phyloP scores from a whole-genome alignment of 2,113 vertebrate genomes.

The Xyliphius kryptos region DNA sequence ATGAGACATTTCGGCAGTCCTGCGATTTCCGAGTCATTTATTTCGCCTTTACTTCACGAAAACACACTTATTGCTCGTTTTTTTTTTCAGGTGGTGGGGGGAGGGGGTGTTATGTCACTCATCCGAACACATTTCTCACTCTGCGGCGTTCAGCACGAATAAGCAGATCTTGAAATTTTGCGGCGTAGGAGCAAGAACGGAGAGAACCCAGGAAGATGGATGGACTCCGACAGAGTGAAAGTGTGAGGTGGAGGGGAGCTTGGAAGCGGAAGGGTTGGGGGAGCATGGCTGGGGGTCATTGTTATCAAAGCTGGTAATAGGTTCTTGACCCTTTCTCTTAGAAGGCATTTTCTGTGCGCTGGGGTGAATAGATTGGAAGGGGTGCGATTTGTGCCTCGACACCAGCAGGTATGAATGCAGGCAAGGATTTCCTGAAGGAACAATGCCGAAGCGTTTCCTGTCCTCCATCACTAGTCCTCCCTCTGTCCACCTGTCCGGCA shows the following conservation, averaged over 20 bases:
- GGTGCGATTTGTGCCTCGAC: conserved; percentile 31
- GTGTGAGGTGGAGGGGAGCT: conserved; percentile 25
- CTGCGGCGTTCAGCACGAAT: conserved; percentile 7
- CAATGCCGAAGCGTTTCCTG: conserved; percentile 34
- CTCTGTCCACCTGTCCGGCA: conserved; percentile 15
- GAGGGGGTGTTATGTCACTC: neutral
- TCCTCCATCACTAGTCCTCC: conserved; percentile 2
- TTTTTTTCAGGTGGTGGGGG: neutral
- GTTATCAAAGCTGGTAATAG: conserved; percentile 47
- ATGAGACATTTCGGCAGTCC: neutral
- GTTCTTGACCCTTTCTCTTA: conserved; percentile 44
- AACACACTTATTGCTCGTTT: too few relatives aligned
- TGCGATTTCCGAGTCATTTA: neutral
- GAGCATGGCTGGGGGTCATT: conserved; percentile 44
- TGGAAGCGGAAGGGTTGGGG: conserved; percentile 46
- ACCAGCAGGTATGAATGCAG: conserved; percentile 48
- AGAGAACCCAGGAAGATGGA: conserved; percentile 29
- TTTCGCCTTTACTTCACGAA: neutral
- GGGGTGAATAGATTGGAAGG: conserved; percentile 36
- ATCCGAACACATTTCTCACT: neutral
- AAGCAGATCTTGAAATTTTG: conserved; percentile 6
- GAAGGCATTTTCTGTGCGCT: conserved; percentile 34
- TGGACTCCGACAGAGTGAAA: conserved; percentile 13
- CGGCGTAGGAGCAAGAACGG: conserved; percentile 4
- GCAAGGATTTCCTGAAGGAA: conserved; percentile 46